Evolutionary conservation across 2,888 invertebrate species (phyloP).

Genomic region (Drosophila basisetae): DNA sequence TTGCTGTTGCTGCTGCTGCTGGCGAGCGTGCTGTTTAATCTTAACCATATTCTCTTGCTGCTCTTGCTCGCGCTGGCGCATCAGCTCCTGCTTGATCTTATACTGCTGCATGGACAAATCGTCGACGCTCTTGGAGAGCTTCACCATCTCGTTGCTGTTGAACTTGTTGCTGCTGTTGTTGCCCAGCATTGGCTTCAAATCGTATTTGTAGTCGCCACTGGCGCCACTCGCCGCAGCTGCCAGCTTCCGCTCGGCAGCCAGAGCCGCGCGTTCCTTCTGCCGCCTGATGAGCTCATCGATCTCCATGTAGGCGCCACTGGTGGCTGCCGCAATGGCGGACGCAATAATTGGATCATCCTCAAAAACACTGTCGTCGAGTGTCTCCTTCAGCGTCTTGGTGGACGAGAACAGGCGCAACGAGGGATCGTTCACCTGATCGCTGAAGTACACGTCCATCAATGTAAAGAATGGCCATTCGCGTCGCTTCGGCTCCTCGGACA

Average conservation of each 20-base stretch:
- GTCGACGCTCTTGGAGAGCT: conserved; percentile 82
- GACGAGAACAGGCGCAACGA: conserved; percentile 85
- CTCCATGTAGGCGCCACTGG: conserved; percentile 85
- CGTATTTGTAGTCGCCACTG: conserved; percentile 79
- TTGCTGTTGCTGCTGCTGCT: conserved; percentile 77
- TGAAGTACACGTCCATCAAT: conserved; percentile 85
- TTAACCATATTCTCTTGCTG: conserved; percentile 83
- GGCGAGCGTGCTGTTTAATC: conserved; percentile 82
- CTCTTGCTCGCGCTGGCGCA: conserved; percentile 82
- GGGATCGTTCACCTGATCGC: conserved; percentile 86
- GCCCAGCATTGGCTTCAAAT: conserved; percentile 81
- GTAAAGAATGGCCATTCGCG: conserved; percentile 86
- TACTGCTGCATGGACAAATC: conserved; percentile 82
- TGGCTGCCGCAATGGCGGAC: conserved; percentile 85
- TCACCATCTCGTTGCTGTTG: conserved; percentile 77
- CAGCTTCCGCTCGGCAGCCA: conserved; percentile 76
- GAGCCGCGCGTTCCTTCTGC: conserved; percentile 82
- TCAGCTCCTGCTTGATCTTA: conserved; percentile 80
- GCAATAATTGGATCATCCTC: conserved; percentile 86
- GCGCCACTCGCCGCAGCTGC: conserved; percentile 67
- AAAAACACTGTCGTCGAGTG: conserved; percentile 85
- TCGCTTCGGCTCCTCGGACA: conserved; percentile 85
- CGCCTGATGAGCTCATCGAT: conserved; percentile 84
- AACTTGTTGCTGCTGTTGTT: conserved; percentile 77
- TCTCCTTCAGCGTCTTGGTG: conserved; percentile 85